Base-by-base conservation (phyloP, 2,797 vertebrate genomes). In the Macropus fuliginosus region DNA sequence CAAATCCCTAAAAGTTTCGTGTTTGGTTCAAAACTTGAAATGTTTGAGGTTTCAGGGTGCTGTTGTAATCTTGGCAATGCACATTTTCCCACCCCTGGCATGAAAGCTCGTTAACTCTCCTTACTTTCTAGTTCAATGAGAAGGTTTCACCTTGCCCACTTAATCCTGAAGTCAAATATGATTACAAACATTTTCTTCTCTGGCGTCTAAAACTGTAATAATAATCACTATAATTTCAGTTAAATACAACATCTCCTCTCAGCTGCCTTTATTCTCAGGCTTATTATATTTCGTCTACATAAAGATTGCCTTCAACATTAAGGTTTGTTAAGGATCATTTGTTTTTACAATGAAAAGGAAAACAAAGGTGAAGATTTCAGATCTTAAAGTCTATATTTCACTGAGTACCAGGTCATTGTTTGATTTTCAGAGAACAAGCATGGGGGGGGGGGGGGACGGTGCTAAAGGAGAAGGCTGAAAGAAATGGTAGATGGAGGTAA, bases 311-410 rank as follows among this genome's bases (percentile, higher is more conserved):
- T 96, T 97, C 31, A 12, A 96, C 56, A 94, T 96, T 6, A 4
- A 92, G 74, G 28, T 96, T 97, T 95, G 89, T 96, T 55, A 57
- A 96, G 97, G 96, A 96, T 92, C 97, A 94, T 97, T 98, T 98
- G 92, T 97, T 98, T 98, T 97, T 96, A 97, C 95, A 92, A 40
- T 54, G 52, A 90, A 97, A 98, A 97, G 97, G 95, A 96, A 98
- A 95, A 92, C 18, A 50, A 90, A 90, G 96, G 66, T 74, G 34
- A 91, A 95, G 54, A 95, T 90, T 92, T 89, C 92, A 96, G 94
- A 95, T 95, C 91, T 95, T 95, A 91, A 97, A 97, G 98, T 94
- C 96, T 97, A 95, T 62, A 40, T 94, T 98, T 96, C 91, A 93
- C 90, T 21, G 90, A 92, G 52, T 87, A 46, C 40, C 27, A 50